Conservation (phyloP, 2,113 vertebrate genomes). For the Xenotilapia caudafasciata region DNA sequence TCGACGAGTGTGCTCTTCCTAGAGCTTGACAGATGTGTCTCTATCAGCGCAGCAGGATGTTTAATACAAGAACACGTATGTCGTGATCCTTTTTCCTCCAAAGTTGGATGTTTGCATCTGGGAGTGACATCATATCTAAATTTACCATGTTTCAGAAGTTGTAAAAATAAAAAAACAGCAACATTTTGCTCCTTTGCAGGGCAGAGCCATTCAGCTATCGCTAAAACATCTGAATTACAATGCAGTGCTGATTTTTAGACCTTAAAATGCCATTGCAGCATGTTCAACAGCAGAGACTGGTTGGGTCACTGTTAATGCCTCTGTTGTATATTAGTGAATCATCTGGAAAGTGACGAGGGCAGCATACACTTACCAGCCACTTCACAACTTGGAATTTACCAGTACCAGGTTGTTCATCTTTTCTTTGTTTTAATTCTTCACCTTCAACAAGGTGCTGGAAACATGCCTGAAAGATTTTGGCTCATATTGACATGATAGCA, state of each 20-base stretch:
- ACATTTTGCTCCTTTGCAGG: background rate
- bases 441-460: background rate
- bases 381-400: background rate
- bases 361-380: background rate
- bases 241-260: background rate
- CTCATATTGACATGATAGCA: background rate
- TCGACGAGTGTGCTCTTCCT: rapidly evolving
- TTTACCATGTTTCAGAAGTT: background rate
- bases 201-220: background rate
- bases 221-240: background rate
- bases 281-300: background rate
- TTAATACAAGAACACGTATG: background rate
- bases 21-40: background rate
- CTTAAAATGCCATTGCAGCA: background rate
- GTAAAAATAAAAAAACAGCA: background rate
- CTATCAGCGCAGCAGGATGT: background rate
- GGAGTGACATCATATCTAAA: background rate
- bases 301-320: rapidly evolving
- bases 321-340: background rate
- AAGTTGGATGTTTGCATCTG: background rate
- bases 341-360: background rate
- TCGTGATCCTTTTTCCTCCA: background rate
- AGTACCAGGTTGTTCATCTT: background rate
- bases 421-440: background rate
- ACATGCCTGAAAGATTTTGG: background rate